Base-by-base conservation (phyloP, 2,888 invertebrate genomes). In the Heliconius aoede region DNA sequence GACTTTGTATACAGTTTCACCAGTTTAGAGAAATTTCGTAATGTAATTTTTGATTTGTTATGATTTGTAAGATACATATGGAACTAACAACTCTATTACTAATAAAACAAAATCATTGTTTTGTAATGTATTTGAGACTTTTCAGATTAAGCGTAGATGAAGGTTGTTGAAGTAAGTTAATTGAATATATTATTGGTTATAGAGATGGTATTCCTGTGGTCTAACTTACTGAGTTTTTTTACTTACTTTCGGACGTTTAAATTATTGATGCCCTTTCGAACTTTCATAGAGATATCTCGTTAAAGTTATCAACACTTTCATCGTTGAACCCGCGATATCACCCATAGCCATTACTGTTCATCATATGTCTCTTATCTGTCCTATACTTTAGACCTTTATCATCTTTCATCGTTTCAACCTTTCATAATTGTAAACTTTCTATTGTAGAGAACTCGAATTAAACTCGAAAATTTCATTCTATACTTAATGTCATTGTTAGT, bases 241-340 rank as follows among this genome's bases (percentile, higher is more conserved):
- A 9, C 24, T 9, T 51, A 28, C 71, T 75, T 75, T 64, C 36
- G 40, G 3, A 21, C 30, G 55, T 58, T 64, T 60, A 40, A 36
- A 11, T 55, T 58, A 18, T 58, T 36, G 26, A 24, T 40, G 64
- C 36, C 40, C 40, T 72, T 64, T 62, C 3, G 55, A 36, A 26
- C 15, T n/a, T 71, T 69, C 28, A 72, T 72, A 65, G 36, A 71
- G 46, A 32, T 62, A 72, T 65, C 79, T 78, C 69, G 76, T 61
- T 77, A 68, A 76, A 67, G 80, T 76, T 80, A 78, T 79, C 80
- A 72, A 65, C 73, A 62, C 76, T 71, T 77, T 67, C 79, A 80
- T 78, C 79, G 73, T 64, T 78, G 78, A 74, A 78, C 76, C 64
- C 60, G 67, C 68, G 40, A 61, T 72, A 76, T 74, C 78, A 78